These are phyloP conservation scores for Leucoraja erinaceus DNA, from an alignment of 2,113 vertebrate species.

Conservation along the genomic window DNA sequence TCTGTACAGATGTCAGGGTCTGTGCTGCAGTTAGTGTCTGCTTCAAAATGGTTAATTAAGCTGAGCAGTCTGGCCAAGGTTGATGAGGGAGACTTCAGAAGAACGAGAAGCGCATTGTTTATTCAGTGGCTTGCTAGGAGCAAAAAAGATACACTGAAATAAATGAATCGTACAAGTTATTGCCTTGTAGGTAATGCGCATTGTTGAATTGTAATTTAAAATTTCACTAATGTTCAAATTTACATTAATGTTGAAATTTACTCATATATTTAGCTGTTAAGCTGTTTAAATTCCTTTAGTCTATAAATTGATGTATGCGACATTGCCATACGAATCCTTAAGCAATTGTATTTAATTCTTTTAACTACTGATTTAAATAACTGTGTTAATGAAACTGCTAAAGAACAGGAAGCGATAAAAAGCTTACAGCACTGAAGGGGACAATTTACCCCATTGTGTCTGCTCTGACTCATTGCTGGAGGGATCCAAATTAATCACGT, in stretches of 20 bases:
- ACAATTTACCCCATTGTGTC: neutral
- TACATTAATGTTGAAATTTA: slow-evolving; percentile 1
- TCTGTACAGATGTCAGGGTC: neutral
- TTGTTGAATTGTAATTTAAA: neutral
- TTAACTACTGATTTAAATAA: slow-evolving; percentile 11
- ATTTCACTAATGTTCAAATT: neutral
- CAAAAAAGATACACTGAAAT: neutral
- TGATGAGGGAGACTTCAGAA: neutral
- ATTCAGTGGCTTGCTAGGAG: neutral
- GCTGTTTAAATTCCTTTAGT: neutral
- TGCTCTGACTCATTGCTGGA: neutral
- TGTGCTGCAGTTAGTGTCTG: neutral
- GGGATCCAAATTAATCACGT: neutral
- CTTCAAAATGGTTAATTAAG: neutral
- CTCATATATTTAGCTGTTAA: neutral
- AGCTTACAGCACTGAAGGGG: neutral
- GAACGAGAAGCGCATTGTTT: neutral
- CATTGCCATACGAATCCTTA: neutral
- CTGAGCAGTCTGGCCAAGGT: neutral
- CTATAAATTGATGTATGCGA: neutral
- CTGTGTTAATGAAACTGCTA: neutral
- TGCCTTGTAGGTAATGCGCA: neutral
- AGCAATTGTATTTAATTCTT: neutral
- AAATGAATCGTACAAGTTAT: neutral
- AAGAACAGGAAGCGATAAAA: neutral